These are phyloP conservation scores for Anser brachyrhynchus DNA, from an alignment of 2,113 vertebrate genomes.

Conservation along the genomic window DNA sequence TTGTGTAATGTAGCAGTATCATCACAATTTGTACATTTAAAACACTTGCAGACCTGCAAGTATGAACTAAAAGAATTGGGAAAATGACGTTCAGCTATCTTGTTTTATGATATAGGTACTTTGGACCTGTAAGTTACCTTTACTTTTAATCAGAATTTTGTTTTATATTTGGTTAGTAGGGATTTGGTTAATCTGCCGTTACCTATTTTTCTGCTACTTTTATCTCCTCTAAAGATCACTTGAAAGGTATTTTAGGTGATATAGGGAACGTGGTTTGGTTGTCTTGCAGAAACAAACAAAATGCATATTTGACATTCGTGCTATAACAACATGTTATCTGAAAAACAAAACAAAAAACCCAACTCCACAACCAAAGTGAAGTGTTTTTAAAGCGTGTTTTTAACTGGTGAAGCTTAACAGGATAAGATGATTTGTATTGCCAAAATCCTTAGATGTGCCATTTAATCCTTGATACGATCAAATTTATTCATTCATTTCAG, in stretches of 20 bases:
- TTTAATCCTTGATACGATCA: not conserved
- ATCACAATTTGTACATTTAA: not conserved
- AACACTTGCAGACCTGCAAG: not conserved
- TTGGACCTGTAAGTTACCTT: not conserved
- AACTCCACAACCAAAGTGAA: not conserved
- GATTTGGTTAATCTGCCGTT: not conserved
- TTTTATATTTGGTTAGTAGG: not conserved
- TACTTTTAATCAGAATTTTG: not conserved
- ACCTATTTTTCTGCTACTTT: not conserved
- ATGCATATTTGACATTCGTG: accelerated
- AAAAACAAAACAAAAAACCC: not conserved
- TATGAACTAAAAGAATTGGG: not conserved
- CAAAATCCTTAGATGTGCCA: not conserved
- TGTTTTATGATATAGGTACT: not conserved
- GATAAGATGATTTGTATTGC: not conserved
- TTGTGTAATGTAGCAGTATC: not conserved
- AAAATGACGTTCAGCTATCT: not conserved
- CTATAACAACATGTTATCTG: not conserved
- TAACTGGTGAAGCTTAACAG: not conserved
- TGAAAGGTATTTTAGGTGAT: not conserved
- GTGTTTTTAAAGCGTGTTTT: not conserved
- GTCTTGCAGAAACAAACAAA: not conserved
- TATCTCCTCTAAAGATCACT: not conserved
- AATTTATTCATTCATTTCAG: not conserved
- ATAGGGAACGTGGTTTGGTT: not conserved